These are phyloP conservation scores for Meloidogyne floridensis DNA, from an alignment of 1,140 invertebrate species.

Conservation along the genomic window DNA sequence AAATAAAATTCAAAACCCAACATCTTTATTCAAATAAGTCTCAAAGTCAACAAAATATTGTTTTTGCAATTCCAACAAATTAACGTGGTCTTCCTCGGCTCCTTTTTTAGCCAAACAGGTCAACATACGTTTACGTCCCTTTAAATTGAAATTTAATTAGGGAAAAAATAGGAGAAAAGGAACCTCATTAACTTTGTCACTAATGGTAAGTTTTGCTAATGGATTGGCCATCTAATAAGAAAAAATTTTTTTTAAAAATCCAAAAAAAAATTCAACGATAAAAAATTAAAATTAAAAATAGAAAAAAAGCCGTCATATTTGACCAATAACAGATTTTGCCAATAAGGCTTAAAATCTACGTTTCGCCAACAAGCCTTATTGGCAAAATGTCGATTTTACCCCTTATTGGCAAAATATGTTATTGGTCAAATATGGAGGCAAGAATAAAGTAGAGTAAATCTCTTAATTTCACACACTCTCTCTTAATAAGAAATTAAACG, in stretches of 20 bases:
- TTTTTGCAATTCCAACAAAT: constrained; percentile 16
- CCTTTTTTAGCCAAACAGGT: constrained; percentile 9
- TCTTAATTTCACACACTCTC: too few relatives aligned
- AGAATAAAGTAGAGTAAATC: too few relatives aligned
- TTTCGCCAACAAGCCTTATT: too few relatives aligned
- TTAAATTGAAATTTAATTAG: not conserved
- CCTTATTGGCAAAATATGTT: too few relatives aligned
- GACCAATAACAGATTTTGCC: too few relatives aligned
- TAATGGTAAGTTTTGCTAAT: not conserved
- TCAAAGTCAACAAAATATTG: constrained; percentile 22
- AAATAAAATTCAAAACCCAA: not conserved
- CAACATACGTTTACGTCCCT: constrained; percentile 19
- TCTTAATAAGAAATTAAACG: too few relatives aligned
- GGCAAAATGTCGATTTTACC: too few relatives aligned
- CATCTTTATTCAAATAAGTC: not conserved
- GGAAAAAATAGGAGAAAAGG: not conserved
- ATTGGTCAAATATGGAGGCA: too few relatives aligned
- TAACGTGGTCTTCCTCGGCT: constrained; percentile 12
- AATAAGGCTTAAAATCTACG: too few relatives aligned
- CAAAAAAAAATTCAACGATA: not conserved
- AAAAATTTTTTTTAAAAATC: too few relatives aligned
- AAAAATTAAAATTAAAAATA: too few relatives aligned
- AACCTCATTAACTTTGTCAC: constrained; percentile 8
- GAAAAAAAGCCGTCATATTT: too few relatives aligned
- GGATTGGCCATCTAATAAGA: not conserved